These are phyloP conservation scores for Cotesia glomerata DNA, from an alignment of 1,140 invertebrate species.

Conservation along the genomic window DNA sequence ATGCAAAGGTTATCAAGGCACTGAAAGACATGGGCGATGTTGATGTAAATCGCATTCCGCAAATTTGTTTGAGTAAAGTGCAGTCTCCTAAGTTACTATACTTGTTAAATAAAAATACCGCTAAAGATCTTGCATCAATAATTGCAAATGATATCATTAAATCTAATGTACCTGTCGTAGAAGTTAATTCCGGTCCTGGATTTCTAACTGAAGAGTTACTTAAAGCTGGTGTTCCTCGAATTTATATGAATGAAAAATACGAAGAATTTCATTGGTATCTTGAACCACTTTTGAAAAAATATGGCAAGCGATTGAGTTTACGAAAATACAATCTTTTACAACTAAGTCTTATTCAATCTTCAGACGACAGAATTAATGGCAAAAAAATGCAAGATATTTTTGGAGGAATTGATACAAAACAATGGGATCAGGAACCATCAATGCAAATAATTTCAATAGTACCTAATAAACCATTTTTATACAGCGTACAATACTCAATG, in stretches of 20 bases:
- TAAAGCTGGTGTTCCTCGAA: slow-evolving; percentile 34
- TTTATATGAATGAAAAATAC: slow-evolving; percentile 42
- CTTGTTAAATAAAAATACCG: slow-evolving; percentile 28
- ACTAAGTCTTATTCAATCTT: not conserved
- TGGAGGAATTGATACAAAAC: slow-evolving; percentile 4
- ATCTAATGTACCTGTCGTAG: slow-evolving; percentile 34
- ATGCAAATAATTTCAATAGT: slow-evolving; percentile 38
- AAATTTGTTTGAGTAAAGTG: not conserved
- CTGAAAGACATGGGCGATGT: not conserved
- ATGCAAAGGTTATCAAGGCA: not conserved
- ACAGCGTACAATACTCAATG: slow-evolving; percentile 32
- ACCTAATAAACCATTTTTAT: slow-evolving; percentile 18
- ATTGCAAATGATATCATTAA: slow-evolving; percentile 40
- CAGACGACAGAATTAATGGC: slow-evolving; percentile 3
- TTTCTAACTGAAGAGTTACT: slow-evolving; percentile 47
- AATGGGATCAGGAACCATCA: slow-evolving; percentile 38
- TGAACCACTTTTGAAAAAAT: slow-evolving; percentile 4
- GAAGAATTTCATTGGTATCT: slow-evolving; percentile 16
- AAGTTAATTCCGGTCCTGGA: slow-evolving; percentile 50
- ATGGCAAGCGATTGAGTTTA: slow-evolving; percentile 30
- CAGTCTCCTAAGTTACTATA: slow-evolving; percentile 10
- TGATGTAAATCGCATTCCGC: not conserved
- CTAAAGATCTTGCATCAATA: slow-evolving; percentile 33
- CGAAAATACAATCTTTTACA: slow-evolving; percentile 27
- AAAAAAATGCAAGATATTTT: slow-evolving; percentile 26